phyloP scores from a whole-genome alignment of 2,888 invertebrate species.

The Epinotia brunnichana region DNA sequence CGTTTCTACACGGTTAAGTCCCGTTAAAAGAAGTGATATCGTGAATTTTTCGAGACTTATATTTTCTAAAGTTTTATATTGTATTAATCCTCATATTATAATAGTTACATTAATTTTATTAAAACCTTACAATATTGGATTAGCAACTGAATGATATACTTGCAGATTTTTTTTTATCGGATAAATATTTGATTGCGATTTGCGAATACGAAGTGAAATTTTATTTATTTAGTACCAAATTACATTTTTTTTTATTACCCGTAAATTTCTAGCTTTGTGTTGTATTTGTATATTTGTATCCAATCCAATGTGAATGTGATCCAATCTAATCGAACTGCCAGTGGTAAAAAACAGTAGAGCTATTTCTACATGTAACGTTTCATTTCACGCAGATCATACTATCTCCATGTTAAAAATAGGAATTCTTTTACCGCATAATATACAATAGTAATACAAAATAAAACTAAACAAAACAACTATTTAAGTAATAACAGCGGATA shows the following conservation, averaged over 20 bases:
- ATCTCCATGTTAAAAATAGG: background rate
- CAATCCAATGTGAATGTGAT: no score
- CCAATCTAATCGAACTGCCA: no score
- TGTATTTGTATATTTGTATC: no score
- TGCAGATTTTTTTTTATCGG: background rate
- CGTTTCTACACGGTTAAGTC: background rate
- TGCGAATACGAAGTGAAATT: background rate
- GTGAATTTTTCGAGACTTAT: no score
- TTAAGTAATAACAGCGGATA: background rate
- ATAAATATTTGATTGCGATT: background rate
- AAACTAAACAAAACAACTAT: background rate
- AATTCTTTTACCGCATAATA: background rate
- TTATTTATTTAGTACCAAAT: background rate
- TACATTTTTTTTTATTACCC: no score
- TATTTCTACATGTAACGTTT: slow-evolving; percentile 6
- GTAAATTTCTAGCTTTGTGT: no score
- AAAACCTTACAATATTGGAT: no score
- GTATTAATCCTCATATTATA: no score
- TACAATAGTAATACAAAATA: background rate
- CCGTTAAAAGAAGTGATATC: background rate
- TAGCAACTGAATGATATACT: no score
- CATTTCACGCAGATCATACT: background rate
- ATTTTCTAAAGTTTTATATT: background rate
- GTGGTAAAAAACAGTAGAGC: background rate
- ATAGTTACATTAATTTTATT: no score